These are phyloP conservation scores for Leucopsar rothschildi DNA, from an alignment of 2,113 vertebrate genomes.

Conservation along the genomic window DNA sequence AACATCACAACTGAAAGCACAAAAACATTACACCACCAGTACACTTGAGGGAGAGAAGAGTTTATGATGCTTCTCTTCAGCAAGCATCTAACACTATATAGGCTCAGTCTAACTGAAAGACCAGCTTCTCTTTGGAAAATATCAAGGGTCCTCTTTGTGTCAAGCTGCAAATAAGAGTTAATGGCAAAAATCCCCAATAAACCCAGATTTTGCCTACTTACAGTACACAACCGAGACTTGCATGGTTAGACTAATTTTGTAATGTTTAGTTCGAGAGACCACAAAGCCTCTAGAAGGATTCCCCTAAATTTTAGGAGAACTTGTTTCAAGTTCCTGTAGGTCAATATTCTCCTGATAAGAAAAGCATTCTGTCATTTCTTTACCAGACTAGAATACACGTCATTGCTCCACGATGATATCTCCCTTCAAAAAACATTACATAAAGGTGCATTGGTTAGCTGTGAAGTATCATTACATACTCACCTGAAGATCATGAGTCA, in stretches of 20 bases:
- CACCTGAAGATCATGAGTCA: neutral
- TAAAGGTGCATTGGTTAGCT: neutral
- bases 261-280: neutral
- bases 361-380: neutral
- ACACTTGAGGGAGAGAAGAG: neutral
- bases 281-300: neutral
- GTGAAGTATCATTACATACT: neutral
- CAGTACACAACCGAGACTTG: neutral
- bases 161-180: neutral
- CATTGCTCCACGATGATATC: neutral
- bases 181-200: neutral
- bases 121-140: neutral
- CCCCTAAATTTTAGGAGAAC: neutral
- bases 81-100: neutral
- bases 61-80: neutral
- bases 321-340: neutral
- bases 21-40: neutral
- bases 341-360: neutral
- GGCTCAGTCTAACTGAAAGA: neutral
- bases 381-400: neutral
- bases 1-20: neutral
- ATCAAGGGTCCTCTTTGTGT: neutral
- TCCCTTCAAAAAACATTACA: neutral
- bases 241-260: neutral
- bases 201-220: neutral